phyloP scores from a whole-genome alignment of 2,113 vertebrate genomes.

The Scortum barcoo region DNA sequence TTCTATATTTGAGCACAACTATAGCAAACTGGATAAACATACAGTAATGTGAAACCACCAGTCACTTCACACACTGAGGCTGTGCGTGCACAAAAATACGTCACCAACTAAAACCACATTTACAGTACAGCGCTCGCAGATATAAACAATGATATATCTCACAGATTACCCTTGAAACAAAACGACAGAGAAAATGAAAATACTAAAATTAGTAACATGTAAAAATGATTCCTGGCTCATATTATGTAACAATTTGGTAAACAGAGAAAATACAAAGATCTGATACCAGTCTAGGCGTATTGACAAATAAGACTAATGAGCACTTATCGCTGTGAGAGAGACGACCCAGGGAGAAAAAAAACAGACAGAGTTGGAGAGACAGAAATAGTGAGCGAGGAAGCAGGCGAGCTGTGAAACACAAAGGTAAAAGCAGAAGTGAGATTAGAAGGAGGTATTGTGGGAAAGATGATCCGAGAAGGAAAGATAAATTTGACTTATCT shows the following conservation, averaged over 20 bases:
- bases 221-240: not conserved
- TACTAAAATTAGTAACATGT: not conserved
- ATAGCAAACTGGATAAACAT: not conserved
- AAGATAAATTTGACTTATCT: constrained; percentile 55
- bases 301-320: constrained; percentile 48
- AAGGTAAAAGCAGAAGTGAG: constrained; percentile 62
- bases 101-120: not conserved
- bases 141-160: not conserved
- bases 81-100: not conserved
- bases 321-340: constrained; percentile 40
- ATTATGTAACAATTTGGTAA: constrained; percentile 34
- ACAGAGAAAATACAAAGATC: constrained; percentile 31
- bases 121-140: not conserved
- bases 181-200: not conserved
- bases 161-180: not conserved
- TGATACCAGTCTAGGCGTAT: constrained; percentile 22
- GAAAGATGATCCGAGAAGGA: constrained; percentile 47
- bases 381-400: constrained; percentile 28
- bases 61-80: not conserved
- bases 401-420: constrained; percentile 59
- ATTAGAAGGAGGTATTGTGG: constrained; percentile 53
- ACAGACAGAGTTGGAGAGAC: constrained; percentile 46
- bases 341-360: constrained; percentile 10
- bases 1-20: not conserved
- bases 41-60: not conserved